phyloP scores from a whole-genome alignment of 2,888 invertebrate genomes.

The Drosophila birchii region DNA sequence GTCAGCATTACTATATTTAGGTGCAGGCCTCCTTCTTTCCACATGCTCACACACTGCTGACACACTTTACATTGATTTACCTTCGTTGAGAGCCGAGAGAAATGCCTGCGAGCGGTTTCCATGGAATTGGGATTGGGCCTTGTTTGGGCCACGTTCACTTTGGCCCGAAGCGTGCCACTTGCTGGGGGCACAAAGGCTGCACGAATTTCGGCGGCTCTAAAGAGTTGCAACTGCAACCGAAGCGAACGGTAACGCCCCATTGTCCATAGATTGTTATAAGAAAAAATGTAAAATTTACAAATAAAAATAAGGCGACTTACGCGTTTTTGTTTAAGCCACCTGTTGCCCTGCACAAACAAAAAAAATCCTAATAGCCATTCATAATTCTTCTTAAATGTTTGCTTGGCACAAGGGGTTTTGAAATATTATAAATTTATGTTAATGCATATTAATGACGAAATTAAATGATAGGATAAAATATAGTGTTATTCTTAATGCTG shows the following conservation, averaged over 20 bases:
- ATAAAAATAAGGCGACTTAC: conserved; percentile 45
- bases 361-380: not conserved
- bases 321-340: conserved; percentile 59
- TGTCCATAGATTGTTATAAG: conserved; percentile 41
- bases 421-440: not conserved
- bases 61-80: conserved; percentile 64
- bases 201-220: conserved; percentile 57
- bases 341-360: conserved; percentile 50
- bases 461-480: too few species aligned
- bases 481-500: too few species aligned
- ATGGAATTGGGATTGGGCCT: conserved; percentile 32
- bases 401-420: not conserved
- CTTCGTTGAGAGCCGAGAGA: conserved; percentile 36
- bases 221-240: conserved; percentile 49
- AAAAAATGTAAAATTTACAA: conserved; percentile 12
- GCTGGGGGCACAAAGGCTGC: conserved; percentile 49
- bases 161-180: conserved; percentile 59
- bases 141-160: conserved; percentile 34
- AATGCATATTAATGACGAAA: not conserved
- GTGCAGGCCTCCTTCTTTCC: not conserved
- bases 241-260: conserved; percentile 60
- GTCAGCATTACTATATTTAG: not conserved
- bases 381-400: not conserved
- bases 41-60: conserved; percentile 53
- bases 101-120: conserved; percentile 49